Base-by-base conservation (phyloP, 2,113 vertebrate genomes). In the Donacobius atricapilla region DNA sequence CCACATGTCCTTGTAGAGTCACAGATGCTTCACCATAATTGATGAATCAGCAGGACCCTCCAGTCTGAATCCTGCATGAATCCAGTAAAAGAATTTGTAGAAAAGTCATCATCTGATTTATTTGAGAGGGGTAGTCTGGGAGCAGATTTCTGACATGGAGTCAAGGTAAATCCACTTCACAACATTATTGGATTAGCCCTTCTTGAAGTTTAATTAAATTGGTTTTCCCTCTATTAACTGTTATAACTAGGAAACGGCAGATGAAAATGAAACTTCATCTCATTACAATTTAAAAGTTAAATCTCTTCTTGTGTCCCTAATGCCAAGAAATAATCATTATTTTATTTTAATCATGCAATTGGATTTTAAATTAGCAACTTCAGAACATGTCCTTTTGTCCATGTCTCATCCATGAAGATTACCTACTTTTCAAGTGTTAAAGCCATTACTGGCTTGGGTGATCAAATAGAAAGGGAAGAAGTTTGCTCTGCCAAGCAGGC, bases 151-250 rank as follows among this genome's bases (percentile, higher is more conserved):
- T 81, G 66, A 69, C 51, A 68, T 12, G 8, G 9, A 88, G 71
- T 83, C 48, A 86, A 92, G 64, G 56, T 76, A 92, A 96, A 96
- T 93, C 72, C 76, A 73, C n/a, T 89, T 90, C 64, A 87, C 5
- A 48, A 48, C 6, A 17, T 84, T 87, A 92, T 87, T 68, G 85
- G 88, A 91, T 95, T 96, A 95, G 28, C 25, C 40, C 57, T 89
- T 78, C 40, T 33, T 81, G 42, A 83, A 72, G 25, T 94, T 92
- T 92, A 93, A 96, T 95, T 92, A 95, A 82, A 82, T 87, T 93
- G 48, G 5, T 60, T 95, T 92, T 87, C 20, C 22, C 13, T 68
- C 72, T 92, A 63, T 79, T 89, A 94, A 57, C 48, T 81, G 16
- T 75, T 87, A 60, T 44, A 87, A 64, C 47, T 68, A 64, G 17